Conservation (phyloP, 2,113 vertebrate genomes). For the Gambusia holbrooki region DNA sequence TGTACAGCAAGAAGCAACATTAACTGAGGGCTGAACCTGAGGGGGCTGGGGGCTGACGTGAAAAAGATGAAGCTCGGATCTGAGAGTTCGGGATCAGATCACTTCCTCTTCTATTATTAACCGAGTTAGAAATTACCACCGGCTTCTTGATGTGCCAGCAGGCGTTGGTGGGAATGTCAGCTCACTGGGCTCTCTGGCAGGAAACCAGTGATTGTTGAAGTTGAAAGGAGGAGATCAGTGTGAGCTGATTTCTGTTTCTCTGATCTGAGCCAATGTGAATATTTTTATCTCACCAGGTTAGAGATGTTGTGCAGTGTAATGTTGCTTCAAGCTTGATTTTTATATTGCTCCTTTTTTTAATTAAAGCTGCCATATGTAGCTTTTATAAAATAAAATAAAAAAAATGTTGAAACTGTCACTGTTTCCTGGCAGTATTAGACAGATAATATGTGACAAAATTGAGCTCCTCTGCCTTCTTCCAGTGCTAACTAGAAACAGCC, state of each 20-base stretch:
- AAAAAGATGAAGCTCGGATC: slow-evolving; percentile 23
- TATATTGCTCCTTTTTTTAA: not conserved
- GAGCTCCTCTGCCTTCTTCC: too few species aligned
- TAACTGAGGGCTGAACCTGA: slow-evolving; percentile 13
- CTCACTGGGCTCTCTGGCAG: slow-evolving; percentile 33
- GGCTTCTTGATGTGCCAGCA: slow-evolving; percentile 35
- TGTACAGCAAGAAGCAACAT: slow-evolving; percentile 19
- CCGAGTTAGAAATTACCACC: slow-evolving; percentile 35
- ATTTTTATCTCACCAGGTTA: not conserved
- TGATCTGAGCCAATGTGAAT: slow-evolving; percentile 13
- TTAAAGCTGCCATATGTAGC: too few species aligned
- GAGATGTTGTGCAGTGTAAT: not conserved
- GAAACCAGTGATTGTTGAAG: slow-evolving; percentile 46
- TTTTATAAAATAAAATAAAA: too few species aligned
- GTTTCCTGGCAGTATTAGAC: too few species aligned
- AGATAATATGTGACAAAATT: too few species aligned
- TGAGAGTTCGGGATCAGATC: slow-evolving; percentile 24
- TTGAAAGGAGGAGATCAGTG: slow-evolving; percentile 33
- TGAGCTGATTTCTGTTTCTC: slow-evolving; percentile 15
- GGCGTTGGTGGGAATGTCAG: slow-evolving; percentile 36
- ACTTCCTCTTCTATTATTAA: slow-evolving; percentile 49
- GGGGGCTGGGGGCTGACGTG: slow-evolving; percentile 1
- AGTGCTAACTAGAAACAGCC: too few species aligned
- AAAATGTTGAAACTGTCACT: too few species aligned
- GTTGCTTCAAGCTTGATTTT: not conserved